A percentile compares a stretch with the other conserved stretches of the same genome.
Evolutionary conservation across 35 echinoderm and acorn worm genomes (phyloP).

Genomic region (Amphiura filiformis): DNA sequence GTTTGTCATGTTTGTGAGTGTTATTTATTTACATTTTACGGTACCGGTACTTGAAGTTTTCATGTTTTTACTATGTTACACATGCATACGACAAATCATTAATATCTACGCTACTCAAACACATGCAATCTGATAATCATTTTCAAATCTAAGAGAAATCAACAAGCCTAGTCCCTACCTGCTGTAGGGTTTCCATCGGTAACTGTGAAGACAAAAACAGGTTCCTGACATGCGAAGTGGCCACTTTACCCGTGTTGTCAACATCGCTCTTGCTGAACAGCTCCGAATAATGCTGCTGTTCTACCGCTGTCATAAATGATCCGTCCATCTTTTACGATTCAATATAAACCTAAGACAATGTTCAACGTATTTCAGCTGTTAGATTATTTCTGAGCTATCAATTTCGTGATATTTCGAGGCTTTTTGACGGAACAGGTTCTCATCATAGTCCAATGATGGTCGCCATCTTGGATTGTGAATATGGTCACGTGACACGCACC

Average conservation of each 20-base stretch:
- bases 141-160: no score
- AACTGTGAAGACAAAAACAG: conserved; percentile 36
- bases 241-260: conserved; percentile 39
- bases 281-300: conserved; percentile 57
- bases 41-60: no score
- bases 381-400: not conserved
- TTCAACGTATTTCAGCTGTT: not conserved
- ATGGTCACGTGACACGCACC: not conserved
- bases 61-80: no score
- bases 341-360: not conserved
- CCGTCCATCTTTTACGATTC: conserved; percentile 32
- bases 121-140: no score
- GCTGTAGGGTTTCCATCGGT: conserved; percentile 36
- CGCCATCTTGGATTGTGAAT: not conserved
- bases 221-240: conserved; percentile 13
- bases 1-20: no score
- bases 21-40: no score
- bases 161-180: conserved; percentile 24
- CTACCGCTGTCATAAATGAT: conserved; percentile 46
- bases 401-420: not conserved
- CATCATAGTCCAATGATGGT: not conserved
- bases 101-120: no score
- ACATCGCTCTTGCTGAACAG: conserved; percentile 53
- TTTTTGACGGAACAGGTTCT: not conserved
- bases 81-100: no score